These are phyloP conservation scores for Cyanoramphus novaezelandiae DNA, from an alignment of 2,113 vertebrate genomes.

Conservation along the genomic window DNA sequence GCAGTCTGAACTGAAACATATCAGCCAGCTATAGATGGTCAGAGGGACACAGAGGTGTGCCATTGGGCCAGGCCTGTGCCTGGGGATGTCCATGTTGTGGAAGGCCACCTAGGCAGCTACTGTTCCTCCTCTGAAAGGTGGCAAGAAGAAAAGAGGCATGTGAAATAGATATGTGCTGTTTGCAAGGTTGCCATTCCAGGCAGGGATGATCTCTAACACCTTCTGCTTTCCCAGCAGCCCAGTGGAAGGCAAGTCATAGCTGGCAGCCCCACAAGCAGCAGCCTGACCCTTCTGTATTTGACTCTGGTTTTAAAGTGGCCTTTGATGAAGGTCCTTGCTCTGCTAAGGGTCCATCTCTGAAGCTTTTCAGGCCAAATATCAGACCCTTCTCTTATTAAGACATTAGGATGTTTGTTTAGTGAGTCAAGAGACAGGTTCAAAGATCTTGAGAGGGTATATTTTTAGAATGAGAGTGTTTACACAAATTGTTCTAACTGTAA, in stretches of 20 bases:
- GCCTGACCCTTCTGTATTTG: neutral
- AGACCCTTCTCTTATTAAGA: neutral
- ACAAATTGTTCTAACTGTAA: neutral
- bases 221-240: neutral
- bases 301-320: neutral
- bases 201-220: neutral
- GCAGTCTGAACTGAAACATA: neutral
- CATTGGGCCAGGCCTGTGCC: neutral
- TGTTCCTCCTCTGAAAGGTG: neutral
- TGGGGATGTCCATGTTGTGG: neutral
- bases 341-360: neutral
- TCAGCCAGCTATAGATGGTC: neutral
- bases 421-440: neutral
- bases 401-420: neutral
- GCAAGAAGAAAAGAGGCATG: neutral
- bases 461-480: neutral
- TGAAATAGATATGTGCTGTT: neutral
- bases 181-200: neutral
- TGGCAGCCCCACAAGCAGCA: neutral
- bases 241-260: neutral
- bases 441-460: neutral
- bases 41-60: neutral
- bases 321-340: accelerated
- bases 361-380: neutral
- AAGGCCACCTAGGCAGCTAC: neutral